A percentile compares a stretch with the other conserved stretches of the same genome.
Evolutionary conservation across 2,797 vertebrate genomes (phyloP).

Genomic region (Amphiprion clarkii): DNA sequence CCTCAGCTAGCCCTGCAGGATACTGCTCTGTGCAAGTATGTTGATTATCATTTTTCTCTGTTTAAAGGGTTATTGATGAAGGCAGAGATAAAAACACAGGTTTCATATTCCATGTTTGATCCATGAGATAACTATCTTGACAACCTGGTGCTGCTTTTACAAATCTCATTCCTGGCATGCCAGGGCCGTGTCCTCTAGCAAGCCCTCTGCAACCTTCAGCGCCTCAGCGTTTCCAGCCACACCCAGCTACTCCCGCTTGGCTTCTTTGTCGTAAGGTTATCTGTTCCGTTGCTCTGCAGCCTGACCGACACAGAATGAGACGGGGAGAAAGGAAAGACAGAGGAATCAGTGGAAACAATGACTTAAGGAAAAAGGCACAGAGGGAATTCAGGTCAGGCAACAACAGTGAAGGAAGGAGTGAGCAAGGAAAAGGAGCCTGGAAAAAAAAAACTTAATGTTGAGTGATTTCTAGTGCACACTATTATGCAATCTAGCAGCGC

Average conservation of each 20-base stretch:
- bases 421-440: constrained; percentile 24
- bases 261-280: constrained; percentile 12
- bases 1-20: background rate
- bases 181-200: constrained; percentile 17
- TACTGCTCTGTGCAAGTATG: background rate
- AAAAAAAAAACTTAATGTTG: constrained; percentile 19
- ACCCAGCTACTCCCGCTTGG: constrained; percentile 24
- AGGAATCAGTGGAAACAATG: constrained; percentile 24
- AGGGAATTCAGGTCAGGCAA: constrained; percentile 41
- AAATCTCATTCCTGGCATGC: constrained; percentile 11
- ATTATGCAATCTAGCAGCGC: constrained; percentile 45
- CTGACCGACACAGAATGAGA: background rate
- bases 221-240: constrained; percentile 21
- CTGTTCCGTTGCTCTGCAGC: background rate
- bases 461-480: constrained; percentile 26
- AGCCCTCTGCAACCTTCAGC: constrained; percentile 27
- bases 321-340: background rate
- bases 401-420: constrained; percentile 23
- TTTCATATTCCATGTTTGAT: constrained; percentile 5
- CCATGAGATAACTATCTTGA: background rate
- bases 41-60: background rate
- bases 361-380: constrained; percentile 27
- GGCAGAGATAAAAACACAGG: background rate
- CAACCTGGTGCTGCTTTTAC: background rate
- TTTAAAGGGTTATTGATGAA: background rate